These are phyloP conservation scores for Ichneumoninae sp. DNA, from an alignment of 2,888 invertebrate species.

Conservation along the genomic window DNA sequence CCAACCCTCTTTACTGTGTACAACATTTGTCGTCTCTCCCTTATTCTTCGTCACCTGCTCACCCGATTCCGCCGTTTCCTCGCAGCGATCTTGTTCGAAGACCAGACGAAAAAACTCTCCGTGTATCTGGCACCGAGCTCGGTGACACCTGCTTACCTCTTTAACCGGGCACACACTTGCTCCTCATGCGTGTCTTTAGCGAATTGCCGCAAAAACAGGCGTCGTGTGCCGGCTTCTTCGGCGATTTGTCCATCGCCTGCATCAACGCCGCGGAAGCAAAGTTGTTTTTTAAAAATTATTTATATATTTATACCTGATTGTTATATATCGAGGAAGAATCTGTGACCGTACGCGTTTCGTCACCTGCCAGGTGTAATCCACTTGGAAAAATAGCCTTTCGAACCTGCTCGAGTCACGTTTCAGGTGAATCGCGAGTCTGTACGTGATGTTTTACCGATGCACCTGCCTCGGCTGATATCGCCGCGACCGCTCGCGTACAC, in stretches of 20 bases:
- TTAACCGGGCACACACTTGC: conserved; percentile 3
- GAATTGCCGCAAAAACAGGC: conserved; percentile 17
- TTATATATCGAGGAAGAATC: conserved; percentile 57
- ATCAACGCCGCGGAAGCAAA: not conserved
- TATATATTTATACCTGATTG: conserved; percentile 31
- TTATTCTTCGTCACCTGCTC: conserved; percentile 49
- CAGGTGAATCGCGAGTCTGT: conserved; percentile 56
- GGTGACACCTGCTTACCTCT: conserved; percentile 52
- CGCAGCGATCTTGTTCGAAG: conserved; percentile 3
- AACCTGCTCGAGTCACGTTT: conserved; percentile 57
- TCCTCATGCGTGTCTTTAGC: conserved; percentile 14
- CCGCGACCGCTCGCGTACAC: not conserved
- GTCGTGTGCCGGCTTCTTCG: not conserved
- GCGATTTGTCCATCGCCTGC: conserved; percentile 26
- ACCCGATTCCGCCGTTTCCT: conserved; percentile 7
- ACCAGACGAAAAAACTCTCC: conserved; percentile 1
- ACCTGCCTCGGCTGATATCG: conserved; percentile 42
- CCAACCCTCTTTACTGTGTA: not conserved
- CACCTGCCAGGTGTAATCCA: conserved; percentile 52
- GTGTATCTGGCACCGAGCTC: conserved; percentile 7
- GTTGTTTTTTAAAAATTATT: not conserved
- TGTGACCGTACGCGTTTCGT: conserved; percentile 45
- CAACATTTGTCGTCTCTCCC: conserved; percentile 1
- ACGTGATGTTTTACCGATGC: conserved; percentile 40
- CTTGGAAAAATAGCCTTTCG: conserved; percentile 44